Evolutionary conservation across 2,797 vertebrate species (phyloP), one percentile per base, ranked within the genome.

Genomic region (Linurgus olivaceus): DNA sequence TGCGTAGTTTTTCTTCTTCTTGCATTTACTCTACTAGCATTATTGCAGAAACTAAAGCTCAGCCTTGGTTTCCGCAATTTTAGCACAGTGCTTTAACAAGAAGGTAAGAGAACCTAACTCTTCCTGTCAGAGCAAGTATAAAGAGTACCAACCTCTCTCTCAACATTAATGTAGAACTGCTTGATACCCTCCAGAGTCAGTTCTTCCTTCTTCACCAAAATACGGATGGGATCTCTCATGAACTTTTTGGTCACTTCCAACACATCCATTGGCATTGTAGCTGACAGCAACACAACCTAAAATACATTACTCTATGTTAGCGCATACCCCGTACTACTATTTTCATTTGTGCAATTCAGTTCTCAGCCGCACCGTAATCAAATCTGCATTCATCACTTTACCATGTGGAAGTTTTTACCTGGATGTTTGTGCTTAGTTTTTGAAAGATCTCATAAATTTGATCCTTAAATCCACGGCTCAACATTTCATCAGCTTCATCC

Each of bases 371-470:
- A 87, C 74, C 94, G 85, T 97, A 98, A 98, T 92, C 94, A 93
- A 96, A 87, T 97, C 97, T 98, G 96, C 97, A 78, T 3, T 44
- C 31, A 28, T 16, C 21, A 12, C 10, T 37, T 45, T 16, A 40
- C 8, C 4, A 28, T 0, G 0, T 4, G 2, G 28, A 58, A 15
- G 19, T 81, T 47, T 42, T 96, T 97, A 99, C 99, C 97, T 99
- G 99, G 96, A 99, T 99, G 96, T 99, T 99, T 86, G 99, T 99
- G 98, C 98, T 99, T 74, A 99, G 86, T 94, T 99, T 99, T 95
- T 99, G 99, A 95, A 99, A 99, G 98, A 99, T 99, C 95, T 99
- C 99, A 93, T 99, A 99, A 93, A 99, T 99, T 97, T 99, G 99
- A 99, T 99, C 99, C 97, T 99, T 99, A 97, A 99, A 99, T 13